Evolutionary conservation across 2,113 vertebrate species (phyloP), one percentile per base, ranked within the genome.

Genomic region (Phrynosoma blainvillii): DNA sequence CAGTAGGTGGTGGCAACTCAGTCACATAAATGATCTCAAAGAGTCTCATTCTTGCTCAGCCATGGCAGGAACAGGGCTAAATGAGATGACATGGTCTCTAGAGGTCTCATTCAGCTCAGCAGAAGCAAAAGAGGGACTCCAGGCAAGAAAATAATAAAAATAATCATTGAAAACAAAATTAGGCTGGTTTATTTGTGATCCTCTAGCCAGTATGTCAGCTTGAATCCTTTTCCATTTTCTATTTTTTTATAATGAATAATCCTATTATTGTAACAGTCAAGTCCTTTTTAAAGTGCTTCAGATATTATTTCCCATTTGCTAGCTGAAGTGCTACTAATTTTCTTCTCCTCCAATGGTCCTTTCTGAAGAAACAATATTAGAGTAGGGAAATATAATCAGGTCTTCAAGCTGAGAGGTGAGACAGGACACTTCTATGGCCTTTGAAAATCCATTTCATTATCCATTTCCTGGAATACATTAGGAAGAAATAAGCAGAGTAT

Each of bases 111-210:
- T 47, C 47, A 47, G 47, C 47, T 47, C 47, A 47, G 47, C 0
- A 47, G 47, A 47, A 47, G 47, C 1, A 47, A 7, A 47, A 47
- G 47, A 47, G 7, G 47, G 47, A 47, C 47, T 7, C 56, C 87
- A 32, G 52, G 40, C 2, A 79, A 40, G 27, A 9, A 36, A 88
- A 76, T 79, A 52, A 32, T 82, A 88, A 16, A 89, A 89, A 79
- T 8, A 0, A 4, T 84, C 27, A 74, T 76, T 79, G 54, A 89
- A 84, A 59, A 79, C 54, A 20, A 32, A 40, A 1, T 4, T 85
- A 79, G 10, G 56, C 56, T 82, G 65, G 74, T 85, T 89, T 83
- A 30, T 84, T 73, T 20, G 77, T n/a, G 65, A 82, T 42, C 0
- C 0, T 27, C 20, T 87, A 10, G 0, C 54, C n/a, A 25, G n/a